phyloP scores from a whole-genome alignment of 2,113 vertebrate species.

The Falcunculus frontatus region DNA sequence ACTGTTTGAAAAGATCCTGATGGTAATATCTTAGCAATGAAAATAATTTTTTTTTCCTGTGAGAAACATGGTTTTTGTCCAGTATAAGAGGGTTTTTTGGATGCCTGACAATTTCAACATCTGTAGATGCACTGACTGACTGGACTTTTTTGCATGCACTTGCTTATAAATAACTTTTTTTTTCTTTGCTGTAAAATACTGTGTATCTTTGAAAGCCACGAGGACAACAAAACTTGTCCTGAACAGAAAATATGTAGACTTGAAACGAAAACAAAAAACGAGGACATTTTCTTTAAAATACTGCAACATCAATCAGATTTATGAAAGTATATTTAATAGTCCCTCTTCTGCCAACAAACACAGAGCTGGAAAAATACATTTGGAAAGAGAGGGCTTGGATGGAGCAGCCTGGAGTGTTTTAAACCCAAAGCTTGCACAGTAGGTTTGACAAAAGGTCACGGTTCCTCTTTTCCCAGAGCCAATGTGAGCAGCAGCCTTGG shows the following conservation, averaged over 20 bases:
- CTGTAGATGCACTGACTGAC: slow-evolving; percentile 12
- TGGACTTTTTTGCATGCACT: neutral
- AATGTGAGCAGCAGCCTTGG: neutral
- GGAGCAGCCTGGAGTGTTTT: neutral
- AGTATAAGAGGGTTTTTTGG: neutral
- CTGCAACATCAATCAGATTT: neutral
- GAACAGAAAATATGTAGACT: neutral
- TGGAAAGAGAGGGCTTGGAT: neutral
- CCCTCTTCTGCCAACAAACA: neutral
- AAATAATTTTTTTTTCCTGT: neutral
- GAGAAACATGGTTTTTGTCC: slow-evolving; percentile 3
- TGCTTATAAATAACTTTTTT: neutral
- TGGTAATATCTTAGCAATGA: neutral
- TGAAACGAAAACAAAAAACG: neutral
- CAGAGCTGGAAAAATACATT: neutral
- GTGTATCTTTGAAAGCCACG: neutral
- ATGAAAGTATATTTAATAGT: neutral
- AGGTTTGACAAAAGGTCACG: neutral
- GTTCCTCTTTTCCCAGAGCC: neutral
- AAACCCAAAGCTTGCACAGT: neutral
- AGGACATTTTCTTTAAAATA: neutral
- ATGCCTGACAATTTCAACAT: slow-evolving; percentile 35
- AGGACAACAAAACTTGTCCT: neutral
- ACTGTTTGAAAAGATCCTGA: slow-evolving; percentile 4
- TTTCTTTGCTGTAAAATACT: neutral